phyloP scores from a whole-genome alignment of 2,113 vertebrate genomes.

The Potamarius usumacintae region DNA sequence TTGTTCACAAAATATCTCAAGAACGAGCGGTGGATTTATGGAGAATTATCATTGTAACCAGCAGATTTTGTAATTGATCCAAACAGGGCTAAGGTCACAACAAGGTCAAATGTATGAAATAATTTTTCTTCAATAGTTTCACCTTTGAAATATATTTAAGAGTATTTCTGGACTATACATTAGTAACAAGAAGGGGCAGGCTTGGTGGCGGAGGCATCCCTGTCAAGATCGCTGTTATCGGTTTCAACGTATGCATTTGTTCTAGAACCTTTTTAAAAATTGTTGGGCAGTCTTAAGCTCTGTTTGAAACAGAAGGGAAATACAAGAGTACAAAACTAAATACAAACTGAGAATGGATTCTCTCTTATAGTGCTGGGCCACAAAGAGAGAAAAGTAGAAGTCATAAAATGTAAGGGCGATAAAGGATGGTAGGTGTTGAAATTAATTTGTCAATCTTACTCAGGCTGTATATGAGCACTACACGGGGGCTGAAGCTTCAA shows the following conservation, averaged over 20 bases:
- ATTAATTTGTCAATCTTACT: constrained; percentile 20
- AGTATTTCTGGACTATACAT: background rate
- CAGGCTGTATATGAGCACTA: constrained; percentile 3
- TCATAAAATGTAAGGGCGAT: background rate
- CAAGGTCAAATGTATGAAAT: background rate
- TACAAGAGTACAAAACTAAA: background rate
- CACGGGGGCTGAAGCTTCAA: constrained; percentile 37
- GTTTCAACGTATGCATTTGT: background rate
- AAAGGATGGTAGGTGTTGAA: background rate
- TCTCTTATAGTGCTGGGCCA: background rate
- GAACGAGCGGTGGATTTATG: no score
- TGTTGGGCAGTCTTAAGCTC: background rate
- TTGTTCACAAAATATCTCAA: no score
- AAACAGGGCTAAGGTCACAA: background rate
- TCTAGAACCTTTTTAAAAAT: background rate
- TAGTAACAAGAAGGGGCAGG: background rate
- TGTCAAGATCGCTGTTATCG: background rate
- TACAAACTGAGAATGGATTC: background rate
- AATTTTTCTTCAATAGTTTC: background rate
- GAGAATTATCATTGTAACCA: no score
- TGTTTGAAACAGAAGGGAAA: background rate
- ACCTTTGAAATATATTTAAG: background rate
- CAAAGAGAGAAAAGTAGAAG: background rate
- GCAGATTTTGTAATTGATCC: no score
- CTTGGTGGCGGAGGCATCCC: background rate